Evolutionary conservation across 2,797 vertebrate genomes (phyloP).

Genomic region (Melopsittacus undulatus): DNA sequence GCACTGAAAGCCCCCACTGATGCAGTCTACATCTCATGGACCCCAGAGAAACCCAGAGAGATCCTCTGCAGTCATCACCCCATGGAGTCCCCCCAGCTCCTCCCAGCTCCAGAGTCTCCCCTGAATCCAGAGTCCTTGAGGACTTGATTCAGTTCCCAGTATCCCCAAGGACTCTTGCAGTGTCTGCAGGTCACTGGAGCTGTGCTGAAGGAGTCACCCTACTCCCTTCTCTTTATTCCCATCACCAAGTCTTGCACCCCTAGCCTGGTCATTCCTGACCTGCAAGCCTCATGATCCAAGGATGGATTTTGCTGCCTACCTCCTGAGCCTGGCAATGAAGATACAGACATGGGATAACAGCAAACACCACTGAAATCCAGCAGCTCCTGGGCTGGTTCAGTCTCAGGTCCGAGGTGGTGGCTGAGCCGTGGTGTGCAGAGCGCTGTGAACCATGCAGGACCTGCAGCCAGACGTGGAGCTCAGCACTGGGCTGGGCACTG

Average conservation of each 20-base stretch:
- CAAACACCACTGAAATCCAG: background rate
- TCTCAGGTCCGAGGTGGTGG: rapidly evolving
- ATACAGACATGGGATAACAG: background rate
- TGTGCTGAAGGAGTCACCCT: background rate
- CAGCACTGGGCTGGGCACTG: conserved; percentile 67
- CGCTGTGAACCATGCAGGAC: conserved; percentile 17
- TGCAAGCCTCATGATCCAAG: background rate
- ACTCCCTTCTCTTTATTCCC: background rate
- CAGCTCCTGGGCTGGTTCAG: background rate
- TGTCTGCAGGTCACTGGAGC: background rate
- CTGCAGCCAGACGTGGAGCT: conserved; percentile 55
- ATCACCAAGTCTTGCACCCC: background rate
- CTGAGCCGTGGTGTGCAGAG: conserved; percentile 67
- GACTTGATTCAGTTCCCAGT: background rate
- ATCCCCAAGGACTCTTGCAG: background rate
- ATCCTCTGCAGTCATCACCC: background rate
- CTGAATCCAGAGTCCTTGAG: background rate
- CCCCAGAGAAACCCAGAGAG: background rate
- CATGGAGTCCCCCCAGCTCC: background rate
- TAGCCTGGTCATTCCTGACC: background rate
- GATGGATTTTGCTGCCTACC: background rate
- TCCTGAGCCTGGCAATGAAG: background rate
- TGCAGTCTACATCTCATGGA: background rate
- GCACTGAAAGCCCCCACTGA: background rate
- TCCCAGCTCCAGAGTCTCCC: background rate